Percentiles rank a stretch among this genome's conserved stretches.
phyloP scores from a whole-genome alignment of 2,113 vertebrate species.

The Spheniscus mendiculus region DNA sequence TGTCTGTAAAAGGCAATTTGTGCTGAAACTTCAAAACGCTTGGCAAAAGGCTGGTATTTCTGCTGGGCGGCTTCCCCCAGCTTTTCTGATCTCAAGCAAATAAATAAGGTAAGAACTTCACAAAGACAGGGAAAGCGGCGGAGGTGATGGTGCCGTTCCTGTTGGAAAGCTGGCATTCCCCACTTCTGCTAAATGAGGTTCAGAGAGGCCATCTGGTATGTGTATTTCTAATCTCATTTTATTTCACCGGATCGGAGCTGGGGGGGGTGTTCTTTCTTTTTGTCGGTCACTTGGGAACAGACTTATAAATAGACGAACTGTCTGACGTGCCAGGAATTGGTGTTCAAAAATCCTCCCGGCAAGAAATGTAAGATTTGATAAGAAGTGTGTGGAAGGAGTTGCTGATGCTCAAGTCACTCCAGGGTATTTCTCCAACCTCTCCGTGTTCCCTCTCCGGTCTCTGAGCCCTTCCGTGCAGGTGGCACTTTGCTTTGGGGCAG shows the following conservation, averaged over 20 bases:
- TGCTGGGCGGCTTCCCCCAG: background rate
- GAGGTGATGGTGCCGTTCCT: background rate
- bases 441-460: accelerated
- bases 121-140: background rate
- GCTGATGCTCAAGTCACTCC: background rate
- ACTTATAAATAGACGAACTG: background rate
- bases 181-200: background rate
- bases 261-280: background rate
- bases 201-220: background rate
- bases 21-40: background rate
- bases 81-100: background rate
- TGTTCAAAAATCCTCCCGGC: background rate
- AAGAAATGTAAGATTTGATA: accelerated
- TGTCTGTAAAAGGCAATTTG: background rate
- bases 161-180: background rate
- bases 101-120: slow-evolving; percentile 25
- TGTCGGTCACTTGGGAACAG: background rate
- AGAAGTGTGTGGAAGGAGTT: background rate
- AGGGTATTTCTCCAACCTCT: background rate
- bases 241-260: background rate
- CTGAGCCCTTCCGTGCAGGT: background rate
- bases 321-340: accelerated
- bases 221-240: background rate
- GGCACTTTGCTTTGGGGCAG: background rate
- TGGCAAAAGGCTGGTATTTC: background rate